Percentiles rank a stretch among this genome's conserved stretches.
phyloP scores from a whole-genome alignment of 30 jellyfish, hydroid and myxozoan genomes.

The Turritopsis dohrnii region DNA sequence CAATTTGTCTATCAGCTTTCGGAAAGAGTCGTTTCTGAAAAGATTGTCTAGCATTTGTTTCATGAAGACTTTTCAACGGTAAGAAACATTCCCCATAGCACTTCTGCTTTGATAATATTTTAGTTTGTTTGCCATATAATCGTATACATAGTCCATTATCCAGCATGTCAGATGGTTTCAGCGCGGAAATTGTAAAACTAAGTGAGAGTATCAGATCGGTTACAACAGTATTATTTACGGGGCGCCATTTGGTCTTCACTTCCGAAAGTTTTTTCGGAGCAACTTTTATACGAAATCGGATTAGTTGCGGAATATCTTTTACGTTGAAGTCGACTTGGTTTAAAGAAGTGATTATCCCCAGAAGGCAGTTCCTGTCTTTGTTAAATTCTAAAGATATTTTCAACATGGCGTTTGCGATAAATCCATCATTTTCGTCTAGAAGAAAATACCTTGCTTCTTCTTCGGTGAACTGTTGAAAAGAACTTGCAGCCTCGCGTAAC shows the following conservation, averaged over 20 bases:
- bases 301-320: not conserved
- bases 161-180: not conserved
- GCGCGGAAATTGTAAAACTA: not conserved
- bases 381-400: not conserved
- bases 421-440: not conserved
- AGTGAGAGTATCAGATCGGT: not conserved
- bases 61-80: not conserved
- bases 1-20: not conserved
- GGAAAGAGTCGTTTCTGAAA: not conserved
- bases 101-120: not conserved
- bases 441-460: not conserved
- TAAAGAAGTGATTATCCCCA: not conserved
- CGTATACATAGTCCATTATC: not conserved
- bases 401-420: not conserved
- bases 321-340: not conserved
- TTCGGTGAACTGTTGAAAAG: not conserved
- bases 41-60: not conserved
- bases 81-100: slow-evolving; percentile 3
- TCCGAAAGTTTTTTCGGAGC: not conserved
- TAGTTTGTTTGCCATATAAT: not conserved
- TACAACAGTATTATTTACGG: not conserved
- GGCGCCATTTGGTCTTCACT: slow-evolving; percentile 2
- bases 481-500: not conserved
- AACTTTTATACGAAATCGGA: not conserved
- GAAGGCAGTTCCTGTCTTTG: not conserved